These are phyloP conservation scores for Epinephelus moara DNA, from an alignment of 2,113 vertebrate species.

Conservation along the genomic window DNA sequence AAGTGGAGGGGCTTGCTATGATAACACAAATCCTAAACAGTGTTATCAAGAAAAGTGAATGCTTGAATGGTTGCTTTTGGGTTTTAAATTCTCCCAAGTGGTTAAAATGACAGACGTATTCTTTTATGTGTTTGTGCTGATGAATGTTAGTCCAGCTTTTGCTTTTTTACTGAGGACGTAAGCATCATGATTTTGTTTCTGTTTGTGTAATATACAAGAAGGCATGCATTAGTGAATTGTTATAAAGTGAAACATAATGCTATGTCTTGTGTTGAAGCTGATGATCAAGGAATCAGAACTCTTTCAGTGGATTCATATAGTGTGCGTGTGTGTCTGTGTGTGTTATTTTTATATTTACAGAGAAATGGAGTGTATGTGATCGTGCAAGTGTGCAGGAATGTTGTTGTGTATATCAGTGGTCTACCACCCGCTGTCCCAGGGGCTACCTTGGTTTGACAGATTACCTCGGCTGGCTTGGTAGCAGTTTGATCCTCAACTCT, in stretches of 20 bases:
- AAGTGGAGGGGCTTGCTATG: neutral
- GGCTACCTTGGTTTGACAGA: slow-evolving; percentile 61
- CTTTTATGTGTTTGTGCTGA: neutral
- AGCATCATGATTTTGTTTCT: neutral
- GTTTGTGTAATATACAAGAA: neutral
- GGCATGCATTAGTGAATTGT: neutral
- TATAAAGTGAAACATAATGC: neutral
- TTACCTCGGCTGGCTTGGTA: slow-evolving; percentile 57
- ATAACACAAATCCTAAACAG: slow-evolving; percentile 17
- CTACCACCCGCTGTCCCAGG: slow-evolving; percentile 46
- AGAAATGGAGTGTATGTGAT: slow-evolving; percentile 17
- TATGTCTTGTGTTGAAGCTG: neutral
- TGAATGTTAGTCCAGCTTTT: neutral
- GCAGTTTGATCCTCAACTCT: slow-evolving; percentile 68
- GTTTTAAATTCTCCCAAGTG: neutral
- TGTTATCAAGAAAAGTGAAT: neutral
- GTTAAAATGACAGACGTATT: neutral
- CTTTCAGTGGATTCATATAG: neutral
- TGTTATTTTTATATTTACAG: neutral
- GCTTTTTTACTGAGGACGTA: neutral
- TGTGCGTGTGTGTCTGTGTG: neutral
- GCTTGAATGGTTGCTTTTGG: neutral
- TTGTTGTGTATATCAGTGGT: slow-evolving; percentile 41
- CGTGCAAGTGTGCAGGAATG: neutral
- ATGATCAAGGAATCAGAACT: neutral